Evolutionary conservation across 2,888 invertebrate genomes (phyloP).

Genomic region (Eudemis profundana): DNA sequence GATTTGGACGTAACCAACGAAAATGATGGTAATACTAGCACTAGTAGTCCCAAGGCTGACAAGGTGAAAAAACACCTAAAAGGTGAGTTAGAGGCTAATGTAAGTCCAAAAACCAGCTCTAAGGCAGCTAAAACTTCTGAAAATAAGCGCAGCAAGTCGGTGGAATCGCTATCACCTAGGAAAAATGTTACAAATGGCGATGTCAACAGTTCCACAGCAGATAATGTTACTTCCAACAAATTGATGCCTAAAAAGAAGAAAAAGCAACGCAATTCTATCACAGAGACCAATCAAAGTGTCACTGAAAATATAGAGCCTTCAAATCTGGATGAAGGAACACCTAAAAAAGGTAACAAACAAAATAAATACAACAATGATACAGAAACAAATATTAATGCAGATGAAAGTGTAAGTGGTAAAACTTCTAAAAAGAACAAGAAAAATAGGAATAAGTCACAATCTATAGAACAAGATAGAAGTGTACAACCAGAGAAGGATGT

Average conservation of each 20-base stretch:
- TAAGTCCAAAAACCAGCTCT: constrained; percentile 40
- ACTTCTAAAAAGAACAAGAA: constrained; percentile 33
- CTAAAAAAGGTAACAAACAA: constrained; percentile 44
- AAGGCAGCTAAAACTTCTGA: constrained; percentile 54
- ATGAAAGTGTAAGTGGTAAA: background rate
- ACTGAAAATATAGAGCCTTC: background rate
- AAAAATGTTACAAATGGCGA: constrained; percentile 24
- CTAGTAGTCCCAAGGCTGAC: constrained; percentile 68
- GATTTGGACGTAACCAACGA: constrained; percentile 67
- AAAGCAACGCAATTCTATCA: constrained; percentile 25
- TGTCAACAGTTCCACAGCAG: background rate
- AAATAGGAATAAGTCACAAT: constrained; percentile 29
- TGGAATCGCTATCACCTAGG: constrained; percentile 35
- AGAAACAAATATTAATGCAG: background rate
- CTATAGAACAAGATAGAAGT: background rate
- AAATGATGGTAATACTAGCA: constrained; percentile 53
- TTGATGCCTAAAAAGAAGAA: constrained; percentile 37
- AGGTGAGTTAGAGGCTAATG: constrained; percentile 63
- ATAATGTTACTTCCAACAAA: constrained; percentile 24
- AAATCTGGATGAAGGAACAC: constrained; percentile 13
- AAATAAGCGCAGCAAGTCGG: constrained; percentile 44
- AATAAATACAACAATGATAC: constrained; percentile 39
- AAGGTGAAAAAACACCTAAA: constrained; percentile 77
- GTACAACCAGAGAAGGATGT: background rate
- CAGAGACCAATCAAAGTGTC: constrained; percentile 20